A percentile compares a stretch with the other conserved stretches of the same genome.
Evolutionary conservation across 2,888 invertebrate genomes (phyloP).

Genomic region (Pyrgus malvae): DNA sequence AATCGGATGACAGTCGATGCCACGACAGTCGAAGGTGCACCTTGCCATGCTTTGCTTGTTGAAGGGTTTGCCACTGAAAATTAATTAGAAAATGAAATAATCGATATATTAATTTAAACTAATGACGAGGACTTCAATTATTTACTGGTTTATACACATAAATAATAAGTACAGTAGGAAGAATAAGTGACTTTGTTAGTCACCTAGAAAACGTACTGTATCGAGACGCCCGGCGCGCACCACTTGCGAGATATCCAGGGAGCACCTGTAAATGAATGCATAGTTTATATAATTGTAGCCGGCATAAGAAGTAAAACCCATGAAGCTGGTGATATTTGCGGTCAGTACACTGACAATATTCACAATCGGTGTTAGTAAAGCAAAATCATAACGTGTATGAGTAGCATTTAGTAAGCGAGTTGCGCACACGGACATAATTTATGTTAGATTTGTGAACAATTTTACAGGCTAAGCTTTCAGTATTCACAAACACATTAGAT

Average conservation of each 20-base stretch:
- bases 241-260: constrained; percentile 73
- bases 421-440: not conserved
- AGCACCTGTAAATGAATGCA: constrained; percentile 54
- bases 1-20: constrained; percentile 89
- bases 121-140: too few species aligned
- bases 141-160: not conserved
- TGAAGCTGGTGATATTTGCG: not conserved
- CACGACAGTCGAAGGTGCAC: constrained; percentile 94
- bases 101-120: too few species aligned
- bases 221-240: constrained; percentile 70
- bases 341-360: not conserved
- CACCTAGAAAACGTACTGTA: constrained; percentile 50
- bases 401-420: not conserved
- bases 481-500: too few species aligned
- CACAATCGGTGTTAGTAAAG: constrained; percentile 5
- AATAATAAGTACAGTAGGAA: too few species aligned
- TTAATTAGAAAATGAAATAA: too few species aligned
- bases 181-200: not conserved
- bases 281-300: too few species aligned
- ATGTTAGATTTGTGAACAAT: too few species aligned
- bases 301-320: too few species aligned
- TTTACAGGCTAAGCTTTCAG: too few species aligned
- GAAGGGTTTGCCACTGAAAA: constrained; percentile 94
- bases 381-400: not conserved
- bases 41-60: constrained; percentile 97